Evolutionary conservation across 2,888 invertebrate genomes (phyloP), one percentile per base, ranked within the genome.

Genomic region (Limenitis camilla): DNA sequence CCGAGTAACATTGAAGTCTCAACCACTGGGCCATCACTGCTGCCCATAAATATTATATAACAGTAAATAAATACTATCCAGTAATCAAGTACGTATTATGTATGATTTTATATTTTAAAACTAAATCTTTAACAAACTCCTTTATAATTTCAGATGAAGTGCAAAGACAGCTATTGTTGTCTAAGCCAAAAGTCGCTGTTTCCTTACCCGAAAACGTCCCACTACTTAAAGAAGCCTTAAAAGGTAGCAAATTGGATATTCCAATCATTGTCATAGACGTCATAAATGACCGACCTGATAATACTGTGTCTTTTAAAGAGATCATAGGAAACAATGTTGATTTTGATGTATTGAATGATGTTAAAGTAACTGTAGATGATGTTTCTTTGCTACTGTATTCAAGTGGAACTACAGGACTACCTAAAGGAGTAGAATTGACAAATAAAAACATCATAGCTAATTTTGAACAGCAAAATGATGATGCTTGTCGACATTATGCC

Each of bases 381-480:
- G 74, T 92, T 2, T 89, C 89, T 0, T 71, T 93, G 30, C 67
- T 96, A 59, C 94, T 94, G 0, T 96, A 93, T 80, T 96, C 95
- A 4, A 95, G 95, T 71, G 94, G 94, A 4, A 96, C 96, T 0
- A 96, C 95, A 0, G 96, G 96, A 0, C 60, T 93, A 27, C 92
- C 94, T 0, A 94, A 94, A 81, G 94, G 92, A 5, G 93, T 93
- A 0, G 87, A 90, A 66, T 69, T 93, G 1, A 89, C 91, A 0
- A 90, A 93, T 74, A 72, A 61, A 39, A 90, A 90, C 72, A 51
- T 91, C 4, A 69, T 90, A 1, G 68, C 89, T 0, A 90, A 91
- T 64, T 69, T 67, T 60, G 62, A 71, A 52, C 85, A 85, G 42
- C 81, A 81, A 44, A 72, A 72, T 55, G 63, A 69, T 31, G 48